A percentile compares a stretch with the other conserved stretches of the same genome.
Evolutionary conservation across 2,113 vertebrate species (phyloP).

Genomic region (Lipotes vexillifer): DNA sequence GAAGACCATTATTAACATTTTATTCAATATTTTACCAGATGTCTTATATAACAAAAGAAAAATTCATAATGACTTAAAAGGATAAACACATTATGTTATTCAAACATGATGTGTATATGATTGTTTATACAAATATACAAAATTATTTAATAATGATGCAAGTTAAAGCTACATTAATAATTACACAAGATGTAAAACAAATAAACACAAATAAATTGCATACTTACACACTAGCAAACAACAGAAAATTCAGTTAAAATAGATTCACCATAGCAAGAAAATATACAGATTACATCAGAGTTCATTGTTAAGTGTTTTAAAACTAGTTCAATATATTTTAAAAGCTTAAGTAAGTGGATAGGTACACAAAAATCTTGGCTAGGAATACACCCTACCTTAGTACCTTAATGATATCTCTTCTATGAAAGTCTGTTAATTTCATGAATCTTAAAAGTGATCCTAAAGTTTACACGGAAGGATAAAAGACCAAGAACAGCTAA

Average conservation of each 20-base stretch:
- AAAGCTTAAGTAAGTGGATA: background rate
- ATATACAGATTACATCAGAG: background rate
- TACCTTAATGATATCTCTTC: background rate
- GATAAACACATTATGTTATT: background rate
- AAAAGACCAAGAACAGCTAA: background rate
- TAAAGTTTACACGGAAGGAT: background rate
- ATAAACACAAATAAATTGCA: background rate
- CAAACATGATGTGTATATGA: background rate
- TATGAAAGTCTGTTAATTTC: background rate
- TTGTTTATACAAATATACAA: background rate
- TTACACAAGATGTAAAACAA: background rate
- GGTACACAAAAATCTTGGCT: background rate
- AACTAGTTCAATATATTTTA: background rate
- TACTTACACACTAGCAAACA: background rate
- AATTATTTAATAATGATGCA: background rate
- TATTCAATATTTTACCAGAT: background rate
- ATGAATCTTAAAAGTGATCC: background rate
- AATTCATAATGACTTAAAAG: background rate
- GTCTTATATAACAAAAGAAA: background rate
- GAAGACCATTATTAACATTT: background rate
- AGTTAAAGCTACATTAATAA: background rate
- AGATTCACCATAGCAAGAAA: background rate
- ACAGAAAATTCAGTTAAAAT: background rate
- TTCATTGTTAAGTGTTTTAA: background rate
- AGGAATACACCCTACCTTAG: background rate